Evolutionary conservation across 2,797 vertebrate genomes (phyloP), one percentile per base, ranked within the genome.

Genomic region (Furcifer pardalis): DNA sequence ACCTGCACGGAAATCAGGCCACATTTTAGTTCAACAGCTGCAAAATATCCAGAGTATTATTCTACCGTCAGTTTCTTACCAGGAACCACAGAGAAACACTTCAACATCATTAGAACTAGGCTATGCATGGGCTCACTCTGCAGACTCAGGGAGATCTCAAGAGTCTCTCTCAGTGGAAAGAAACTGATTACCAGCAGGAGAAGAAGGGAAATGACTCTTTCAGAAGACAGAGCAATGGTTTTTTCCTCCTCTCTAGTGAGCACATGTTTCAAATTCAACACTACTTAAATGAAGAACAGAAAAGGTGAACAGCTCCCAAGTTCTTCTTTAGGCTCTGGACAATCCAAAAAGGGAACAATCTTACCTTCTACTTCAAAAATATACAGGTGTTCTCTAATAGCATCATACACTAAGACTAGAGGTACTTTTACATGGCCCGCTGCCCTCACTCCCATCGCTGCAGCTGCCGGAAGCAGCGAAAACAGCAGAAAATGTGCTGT

Each of bases 11-110:
- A 68, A 69, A 77, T 81, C 90, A 86, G 62, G 75, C 74, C 89
- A 66, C 87, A 84, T 68, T 86, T 81, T 82, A 80, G 87, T 88
- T 85, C 84, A 83, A 85, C 90, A 92, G 91, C 91, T 93, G 90
- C 89, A 89, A 91, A 87, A 84, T 32, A 76, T 89, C 87, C 88
- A 8, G 0, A 0, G 86, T 79, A 87, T 82, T 66, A 89, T 91
- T 91, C 88, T 84, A 87, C 84, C 37, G 10, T 85, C 86, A 60
- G 84, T 89, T 80, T 89, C 87, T 84, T 92, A 81, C 78, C 66
- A 60, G 79, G 82, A 87, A 89, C 91, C 88, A 86, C 84, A 49
- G 88, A 88, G 89, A 89, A 86, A 19, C 27, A 83, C 77, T 91
- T 86, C 86, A 90, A 81, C 81, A 75, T 21, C 66, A 79, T 84